Evolutionary conservation across 2,113 vertebrate species (phyloP), one percentile per base, ranked within the genome.

Genomic region (Oreamnos americanus): DNA sequence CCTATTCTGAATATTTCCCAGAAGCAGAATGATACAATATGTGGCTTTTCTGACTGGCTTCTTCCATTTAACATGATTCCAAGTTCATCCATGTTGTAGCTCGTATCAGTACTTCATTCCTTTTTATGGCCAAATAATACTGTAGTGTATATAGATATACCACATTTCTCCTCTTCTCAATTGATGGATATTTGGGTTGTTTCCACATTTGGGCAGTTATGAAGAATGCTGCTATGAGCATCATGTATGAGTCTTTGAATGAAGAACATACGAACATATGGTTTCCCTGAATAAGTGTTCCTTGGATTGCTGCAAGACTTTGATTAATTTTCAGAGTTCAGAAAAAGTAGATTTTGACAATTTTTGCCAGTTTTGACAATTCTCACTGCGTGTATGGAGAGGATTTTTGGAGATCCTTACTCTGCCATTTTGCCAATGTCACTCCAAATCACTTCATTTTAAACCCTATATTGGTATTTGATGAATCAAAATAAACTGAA

Each of bases 401-500:
- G 28, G 26, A 33, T 33, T 91, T 86, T 92, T 71, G 43, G 30
- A 92, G 60, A n/a, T 62, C 62, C 62, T 97, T 85, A 19, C 16
- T 82, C 12, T 89, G 79, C 71, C 55, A 45, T 90, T 74, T 94
- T 90, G 39, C 79, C 33, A 14, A 21, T 62, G 71, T 94, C 43
- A 91, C 30, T 91, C 85, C 86, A 71, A 15, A 95, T 87, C 30
- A 53, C 36, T 94, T 96, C 83, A 88, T 85, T 92, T 88, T 7
- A 92, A 51, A 67, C 5, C 6, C 53, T 96, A 0, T 93, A 26
- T 91, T 91, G 76, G 30, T 64, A 49, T 92, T 87, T 94, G 87
- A 85, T 96, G 82, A 84, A 39, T 57, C 30, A 71, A 88, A 85
- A 82, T 82, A 43, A 92, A 94, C 82, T 74, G 49, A 83, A 62